Percentiles rank a stretch among this genome's conserved stretches.
Conservation (phyloP, 2,797 vertebrate genomes). For the Typhlichthys eigenmanni region DNA sequence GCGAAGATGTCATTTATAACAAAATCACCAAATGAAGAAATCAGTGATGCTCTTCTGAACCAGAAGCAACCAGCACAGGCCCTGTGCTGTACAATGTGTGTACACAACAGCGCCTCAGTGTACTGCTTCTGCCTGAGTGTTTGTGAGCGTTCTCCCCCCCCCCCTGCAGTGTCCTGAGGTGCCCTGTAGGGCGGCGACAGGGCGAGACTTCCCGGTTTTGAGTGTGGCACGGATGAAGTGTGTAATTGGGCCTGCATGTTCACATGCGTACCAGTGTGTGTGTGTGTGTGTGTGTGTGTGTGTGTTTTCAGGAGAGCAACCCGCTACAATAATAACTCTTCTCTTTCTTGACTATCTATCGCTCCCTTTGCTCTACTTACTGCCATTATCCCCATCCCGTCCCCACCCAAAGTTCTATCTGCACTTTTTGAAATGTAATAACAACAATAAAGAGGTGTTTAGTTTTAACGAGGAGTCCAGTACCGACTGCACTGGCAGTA, state of each 20-base stretch:
- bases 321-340: slow-evolving; percentile 65
- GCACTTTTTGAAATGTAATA: slow-evolving; percentile 82
- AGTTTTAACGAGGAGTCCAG: slow-evolving; percentile 63
- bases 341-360: slow-evolving; percentile 67
- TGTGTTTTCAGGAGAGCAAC: slow-evolving; percentile 54
- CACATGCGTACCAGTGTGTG: slow-evolving; percentile 24
- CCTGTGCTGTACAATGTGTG: slow-evolving; percentile 43
- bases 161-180: slow-evolving; percentile 54
- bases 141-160: slow-evolving; percentile 47
- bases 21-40: slow-evolving; percentile 67
- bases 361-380: slow-evolving; percentile 69
- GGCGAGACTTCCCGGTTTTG: slow-evolving; percentile 20
- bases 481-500: slow-evolving; percentile 31
- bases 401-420: slow-evolving; percentile 65
- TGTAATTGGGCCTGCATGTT: slow-evolving; percentile 16
- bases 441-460: slow-evolving; percentile 66
- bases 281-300: slow-evolving; percentile 26
- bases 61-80: slow-evolving; percentile 55
- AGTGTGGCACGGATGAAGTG: slow-evolving; percentile 1
- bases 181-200: slow-evolving; percentile 24
- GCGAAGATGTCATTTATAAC: slow-evolving; percentile 76
- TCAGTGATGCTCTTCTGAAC: slow-evolving; percentile 69
- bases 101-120: slow-evolving; percentile 18
- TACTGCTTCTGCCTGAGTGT: slow-evolving; percentile 39
- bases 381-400: slow-evolving; percentile 65